phyloP scores from a whole-genome alignment of 2,888 invertebrate species.

The Agrilus mali region DNA sequence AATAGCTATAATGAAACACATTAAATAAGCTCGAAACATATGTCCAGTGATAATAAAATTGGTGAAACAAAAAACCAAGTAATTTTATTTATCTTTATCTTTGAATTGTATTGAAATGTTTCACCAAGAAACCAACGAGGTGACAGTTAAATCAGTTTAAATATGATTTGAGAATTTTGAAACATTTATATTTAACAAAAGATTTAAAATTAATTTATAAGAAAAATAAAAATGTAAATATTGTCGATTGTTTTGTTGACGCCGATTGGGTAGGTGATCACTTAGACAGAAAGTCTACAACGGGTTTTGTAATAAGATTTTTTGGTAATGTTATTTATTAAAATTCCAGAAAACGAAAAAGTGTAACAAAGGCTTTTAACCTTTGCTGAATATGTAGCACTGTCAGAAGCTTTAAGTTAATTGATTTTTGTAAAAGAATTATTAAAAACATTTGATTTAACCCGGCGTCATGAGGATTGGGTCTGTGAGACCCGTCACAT shows the following conservation, averaged over 20 bases:
- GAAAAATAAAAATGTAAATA: conserved; percentile 6
- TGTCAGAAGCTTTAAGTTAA: conserved; percentile 13
- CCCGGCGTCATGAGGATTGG: too few relatives aligned
- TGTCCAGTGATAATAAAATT: too few relatives aligned
- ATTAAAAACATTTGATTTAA: conserved; percentile 1
- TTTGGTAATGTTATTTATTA: conserved; percentile 11
- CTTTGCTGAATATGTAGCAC: conserved; percentile 14
- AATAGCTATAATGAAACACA: conserved; percentile 22
- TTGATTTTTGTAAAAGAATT: conserved; percentile 8
- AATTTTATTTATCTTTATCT: too few relatives aligned
- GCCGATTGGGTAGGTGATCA: conserved; percentile 25
- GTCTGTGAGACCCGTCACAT: too few relatives aligned
- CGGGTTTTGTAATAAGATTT: conserved; percentile 5
- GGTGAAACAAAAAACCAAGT: too few relatives aligned
- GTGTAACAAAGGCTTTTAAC: conserved; percentile 16
- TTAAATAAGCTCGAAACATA: too few relatives aligned
- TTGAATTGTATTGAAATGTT: too few relatives aligned
- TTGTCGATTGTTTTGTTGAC: conserved; percentile 18
- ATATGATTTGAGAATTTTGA: too few relatives aligned
- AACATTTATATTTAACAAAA: conserved; percentile 16
- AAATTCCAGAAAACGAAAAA: conserved; percentile 23
- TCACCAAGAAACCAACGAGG: too few relatives aligned
- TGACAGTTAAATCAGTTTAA: too few relatives aligned
- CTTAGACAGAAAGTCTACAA: conserved; percentile 5
- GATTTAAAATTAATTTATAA: conserved; percentile 15